Base-by-base conservation (phyloP, 2,888 invertebrate genomes). In the Micoletzkya japonica region DNA sequence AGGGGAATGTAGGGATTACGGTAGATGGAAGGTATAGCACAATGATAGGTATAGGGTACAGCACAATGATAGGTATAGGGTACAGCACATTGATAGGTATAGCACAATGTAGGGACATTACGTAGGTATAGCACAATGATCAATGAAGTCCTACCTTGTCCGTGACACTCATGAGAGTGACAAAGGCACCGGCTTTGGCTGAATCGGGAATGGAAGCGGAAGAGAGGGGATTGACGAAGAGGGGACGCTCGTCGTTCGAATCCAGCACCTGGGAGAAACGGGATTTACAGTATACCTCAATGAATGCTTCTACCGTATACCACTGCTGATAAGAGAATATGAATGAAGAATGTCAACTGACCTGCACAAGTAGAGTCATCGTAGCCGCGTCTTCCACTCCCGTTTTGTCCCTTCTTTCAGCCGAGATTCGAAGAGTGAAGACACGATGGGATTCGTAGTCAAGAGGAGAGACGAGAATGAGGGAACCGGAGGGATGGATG, bases 311-410 rank as follows among this genome's bases (percentile, higher is more conserved):
- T 32, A 36, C 37, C 58, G n/a, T n/a, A n/a, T n/a, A n/a, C n/a
- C n/a, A n/a, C n/a, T n/a, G n/a, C n/a, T n/a, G n/a, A n/a, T n/a
- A n/a, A n/a, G n/a, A n/a, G n/a, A n/a, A n/a, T n/a, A 44, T 44
- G 10, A 44, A 44, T 20, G 44, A 44, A 44, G 10, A 24, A 56
- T 17, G 7, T n/a, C n/a, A 20, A 26, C 66, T 71, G 7, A 77
- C 72, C 20, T 73, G 49, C 2, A 83, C 49, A 14, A 67, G 57
- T 4, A 84, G 50, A 60, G 88, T 89, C 0, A 94, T 94, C 6
- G 89, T 87, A 1, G 94, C 93, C 69, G 93, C 91, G 69, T 90
- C 86, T 0, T 92, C 90, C 30, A 92, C 93, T 64, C 91, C 61
- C 32, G n/a, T 49, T n/a, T 61, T 52, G 24, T 52, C 64, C 24